These are phyloP conservation scores for Megaceryle torquata DNA, from an alignment of 2,113 vertebrate genomes.

Conservation along the genomic window DNA sequence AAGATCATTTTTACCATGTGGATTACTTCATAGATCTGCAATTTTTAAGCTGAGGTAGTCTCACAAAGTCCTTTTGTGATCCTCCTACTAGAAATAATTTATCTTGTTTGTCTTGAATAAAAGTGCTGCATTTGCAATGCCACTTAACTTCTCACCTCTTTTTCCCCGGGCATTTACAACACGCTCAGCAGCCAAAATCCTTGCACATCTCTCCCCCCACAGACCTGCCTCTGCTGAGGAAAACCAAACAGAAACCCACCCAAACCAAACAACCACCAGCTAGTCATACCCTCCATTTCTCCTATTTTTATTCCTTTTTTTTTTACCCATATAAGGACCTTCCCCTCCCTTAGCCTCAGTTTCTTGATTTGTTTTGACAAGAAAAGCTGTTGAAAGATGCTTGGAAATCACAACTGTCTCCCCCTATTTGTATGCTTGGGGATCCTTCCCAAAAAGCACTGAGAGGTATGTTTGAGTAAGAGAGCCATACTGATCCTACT, in stretches of 20 bases:
- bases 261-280: not conserved
- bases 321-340: not conserved
- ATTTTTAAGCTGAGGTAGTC: not conserved
- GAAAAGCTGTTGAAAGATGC: not conserved
- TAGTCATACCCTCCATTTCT: not conserved
- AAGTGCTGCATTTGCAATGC: not conserved
- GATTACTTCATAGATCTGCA: not conserved
- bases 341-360: not conserved
- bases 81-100: not conserved
- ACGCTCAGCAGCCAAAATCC: not conserved
- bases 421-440: not conserved
- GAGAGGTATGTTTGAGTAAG: not conserved
- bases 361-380: not conserved
- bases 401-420: not conserved
- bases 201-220: not conserved
- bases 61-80: not conserved
- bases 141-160: not conserved
- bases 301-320: not conserved
- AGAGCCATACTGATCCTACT: not conserved
- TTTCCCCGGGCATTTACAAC: not conserved
- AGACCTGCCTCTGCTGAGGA: not conserved
- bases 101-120: not conserved
- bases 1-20: not conserved
- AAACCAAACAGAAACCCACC: not conserved
- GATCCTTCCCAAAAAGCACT: not conserved